These are phyloP conservation scores for Dermatemys mawii DNA, from an alignment of 2,113 vertebrate genomes.

Conservation along the genomic window DNA sequence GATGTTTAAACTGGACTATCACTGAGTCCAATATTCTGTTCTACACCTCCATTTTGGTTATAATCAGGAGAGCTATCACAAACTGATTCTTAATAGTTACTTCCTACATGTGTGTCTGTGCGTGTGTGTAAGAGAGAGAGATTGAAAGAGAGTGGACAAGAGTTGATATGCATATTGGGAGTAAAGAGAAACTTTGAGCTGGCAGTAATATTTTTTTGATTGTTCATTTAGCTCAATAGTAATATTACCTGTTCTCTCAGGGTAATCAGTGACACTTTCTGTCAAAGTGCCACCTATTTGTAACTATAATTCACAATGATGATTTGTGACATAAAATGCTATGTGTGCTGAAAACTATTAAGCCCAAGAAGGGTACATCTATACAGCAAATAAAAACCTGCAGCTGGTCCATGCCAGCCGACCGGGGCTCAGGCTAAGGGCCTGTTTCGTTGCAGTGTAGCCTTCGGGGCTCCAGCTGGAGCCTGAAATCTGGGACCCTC, in stretches of 20 bases:
- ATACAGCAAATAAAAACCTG: too few species aligned
- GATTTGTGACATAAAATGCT: neutral
- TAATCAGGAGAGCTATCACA: neutral
- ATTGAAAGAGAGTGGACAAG: neutral
- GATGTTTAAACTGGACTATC: constrained; percentile 5
- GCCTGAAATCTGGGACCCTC: neutral
- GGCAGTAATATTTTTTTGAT: neutral
- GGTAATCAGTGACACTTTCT: neutral
- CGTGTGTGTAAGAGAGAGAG: too few species aligned
- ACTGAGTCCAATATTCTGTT: neutral
- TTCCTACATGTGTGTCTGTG: rapidly evolving
- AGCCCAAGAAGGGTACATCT: neutral
- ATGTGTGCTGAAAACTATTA: neutral
- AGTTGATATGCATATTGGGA: neutral
- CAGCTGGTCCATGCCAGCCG: too few species aligned
- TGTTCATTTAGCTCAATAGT: neutral
- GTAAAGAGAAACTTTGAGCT: rapidly evolving
- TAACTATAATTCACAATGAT: rapidly evolving
- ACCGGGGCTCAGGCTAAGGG: too few species aligned
- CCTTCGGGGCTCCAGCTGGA: too few species aligned
- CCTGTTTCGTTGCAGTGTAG: too few species aligned
- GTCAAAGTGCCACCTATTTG: neutral
- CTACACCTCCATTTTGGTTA: constrained; percentile 6
- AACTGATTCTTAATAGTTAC: constrained; percentile 1
- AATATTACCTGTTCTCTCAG: rapidly evolving